phyloP scores from a whole-genome alignment of 2,888 invertebrate species.

The Sphecodes monilicornis region DNA sequence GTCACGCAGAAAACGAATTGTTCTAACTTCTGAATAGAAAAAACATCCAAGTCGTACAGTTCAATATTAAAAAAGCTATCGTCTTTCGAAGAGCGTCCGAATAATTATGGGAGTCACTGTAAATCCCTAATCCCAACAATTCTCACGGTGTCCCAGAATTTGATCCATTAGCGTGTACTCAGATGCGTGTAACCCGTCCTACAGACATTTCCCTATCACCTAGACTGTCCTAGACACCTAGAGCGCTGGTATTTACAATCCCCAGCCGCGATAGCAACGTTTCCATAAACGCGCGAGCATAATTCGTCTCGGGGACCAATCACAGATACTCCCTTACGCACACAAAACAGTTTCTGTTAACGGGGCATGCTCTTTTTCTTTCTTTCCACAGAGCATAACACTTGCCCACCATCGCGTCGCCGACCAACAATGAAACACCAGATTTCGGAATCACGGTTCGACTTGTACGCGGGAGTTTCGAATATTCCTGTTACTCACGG shows the following conservation, averaged over 20 bases:
- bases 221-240: no score
- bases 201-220: constrained; percentile 13
- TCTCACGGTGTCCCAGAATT: background rate
- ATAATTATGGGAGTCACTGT: no score
- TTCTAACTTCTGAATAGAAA: no score
- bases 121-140: no score
- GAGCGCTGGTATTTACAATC: background rate
- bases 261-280: background rate
- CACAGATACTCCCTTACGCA: constrained; percentile 11
- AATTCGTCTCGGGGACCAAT: background rate
- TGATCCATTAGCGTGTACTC: background rate
- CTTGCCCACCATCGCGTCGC: constrained; percentile 8
- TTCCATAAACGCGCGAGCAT: constrained; percentile 6
- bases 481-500: constrained; percentile 77
- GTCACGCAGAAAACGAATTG: no score
- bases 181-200: background rate
- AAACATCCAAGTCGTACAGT: no score
- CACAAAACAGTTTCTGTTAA: constrained; percentile 7
- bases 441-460: constrained; percentile 17
- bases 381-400: constrained; percentile 52
- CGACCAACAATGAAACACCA: constrained; percentile 13
- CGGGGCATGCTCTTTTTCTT: background rate
- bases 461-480: constrained; percentile 43
- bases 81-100: no score
- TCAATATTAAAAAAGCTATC: no score